phyloP scores from a whole-genome alignment of 2,113 vertebrate genomes.

The Crotalus horridus region DNA sequence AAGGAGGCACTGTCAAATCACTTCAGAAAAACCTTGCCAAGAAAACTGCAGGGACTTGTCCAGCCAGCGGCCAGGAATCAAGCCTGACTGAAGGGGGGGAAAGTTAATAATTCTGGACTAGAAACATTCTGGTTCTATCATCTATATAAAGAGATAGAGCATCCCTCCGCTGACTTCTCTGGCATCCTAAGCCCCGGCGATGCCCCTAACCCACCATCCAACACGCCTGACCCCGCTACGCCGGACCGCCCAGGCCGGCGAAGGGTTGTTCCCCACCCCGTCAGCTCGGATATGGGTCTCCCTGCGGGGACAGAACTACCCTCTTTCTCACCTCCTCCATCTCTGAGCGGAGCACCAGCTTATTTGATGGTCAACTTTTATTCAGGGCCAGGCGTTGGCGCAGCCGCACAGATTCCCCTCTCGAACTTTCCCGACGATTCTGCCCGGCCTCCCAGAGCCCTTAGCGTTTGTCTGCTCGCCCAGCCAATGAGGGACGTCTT shows the following conservation, averaged over 20 bases:
- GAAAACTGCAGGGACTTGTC: background rate
- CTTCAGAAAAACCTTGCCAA: background rate
- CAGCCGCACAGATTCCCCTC: background rate
- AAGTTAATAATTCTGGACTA: background rate
- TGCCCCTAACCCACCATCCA: background rate
- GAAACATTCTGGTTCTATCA: background rate
- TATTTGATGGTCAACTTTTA: background rate
- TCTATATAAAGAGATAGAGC: background rate
- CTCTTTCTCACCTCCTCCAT: conserved; percentile 20
- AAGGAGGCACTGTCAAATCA: background rate
- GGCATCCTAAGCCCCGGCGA: background rate
- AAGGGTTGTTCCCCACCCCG: background rate
- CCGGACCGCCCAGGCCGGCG: background rate
- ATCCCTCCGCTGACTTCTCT: background rate
- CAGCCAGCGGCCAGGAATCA: background rate
- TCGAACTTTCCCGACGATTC: background rate
- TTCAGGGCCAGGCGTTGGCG: background rate
- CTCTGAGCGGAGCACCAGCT: background rate
- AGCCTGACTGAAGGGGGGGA: background rate
- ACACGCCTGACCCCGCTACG: background rate
- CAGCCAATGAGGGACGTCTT: background rate
- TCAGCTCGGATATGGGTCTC: background rate
- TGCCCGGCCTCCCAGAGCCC: background rate
- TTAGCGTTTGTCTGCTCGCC: background rate
- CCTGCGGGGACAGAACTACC: background rate